A percentile compares a stretch with the other conserved stretches of the same genome.
Evolutionary conservation across 2,888 invertebrate genomes (phyloP).

Genomic region (Mycalesis mineus): DNA sequence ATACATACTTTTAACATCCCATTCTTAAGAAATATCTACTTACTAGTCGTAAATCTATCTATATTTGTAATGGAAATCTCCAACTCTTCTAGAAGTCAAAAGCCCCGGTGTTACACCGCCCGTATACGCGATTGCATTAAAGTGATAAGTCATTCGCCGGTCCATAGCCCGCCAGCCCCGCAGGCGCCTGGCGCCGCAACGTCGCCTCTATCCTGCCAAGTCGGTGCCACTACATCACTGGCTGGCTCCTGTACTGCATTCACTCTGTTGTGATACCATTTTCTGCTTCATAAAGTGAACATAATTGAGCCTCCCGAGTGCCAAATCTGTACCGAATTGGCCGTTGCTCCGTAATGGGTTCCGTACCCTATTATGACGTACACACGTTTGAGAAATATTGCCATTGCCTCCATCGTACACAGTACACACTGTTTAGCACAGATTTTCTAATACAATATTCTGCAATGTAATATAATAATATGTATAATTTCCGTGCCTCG

Average conservation of each 20-base stretch:
- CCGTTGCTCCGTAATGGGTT: slow-evolving; percentile 8
- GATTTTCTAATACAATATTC: too few species aligned
- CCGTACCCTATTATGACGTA: slow-evolving; percentile 10
- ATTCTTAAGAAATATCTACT: too few species aligned
- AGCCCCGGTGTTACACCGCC: slow-evolving; percentile 69
- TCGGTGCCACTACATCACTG: slow-evolving; percentile 60
- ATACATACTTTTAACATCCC: too few species aligned
- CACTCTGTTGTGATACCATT: slow-evolving; percentile 49
- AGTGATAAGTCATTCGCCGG: slow-evolving; percentile 77
- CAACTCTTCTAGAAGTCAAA: slow-evolving; percentile 52
- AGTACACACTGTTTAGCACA: background rate
- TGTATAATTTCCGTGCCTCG: too few species aligned
- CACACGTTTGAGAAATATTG: slow-evolving; percentile 8
- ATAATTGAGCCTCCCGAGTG: slow-evolving; percentile 35
- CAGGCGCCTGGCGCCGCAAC: slow-evolving; percentile 55
- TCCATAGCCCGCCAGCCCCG: slow-evolving; percentile 69
- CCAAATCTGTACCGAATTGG: slow-evolving; percentile 31
- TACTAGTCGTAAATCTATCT: too few species aligned
- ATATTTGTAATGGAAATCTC: background rate
- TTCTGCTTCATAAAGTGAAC: slow-evolving; percentile 57
- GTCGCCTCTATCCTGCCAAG: slow-evolving; percentile 63
- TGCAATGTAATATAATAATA: too few species aligned
- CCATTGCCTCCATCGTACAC: background rate
- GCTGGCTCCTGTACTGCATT: slow-evolving; percentile 57
- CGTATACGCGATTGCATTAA: slow-evolving; percentile 75